A percentile compares a stretch with the other conserved stretches of the same genome.
Evolutionary conservation across 2,888 invertebrate species (phyloP).

Genomic region (Spialia ferax): DNA sequence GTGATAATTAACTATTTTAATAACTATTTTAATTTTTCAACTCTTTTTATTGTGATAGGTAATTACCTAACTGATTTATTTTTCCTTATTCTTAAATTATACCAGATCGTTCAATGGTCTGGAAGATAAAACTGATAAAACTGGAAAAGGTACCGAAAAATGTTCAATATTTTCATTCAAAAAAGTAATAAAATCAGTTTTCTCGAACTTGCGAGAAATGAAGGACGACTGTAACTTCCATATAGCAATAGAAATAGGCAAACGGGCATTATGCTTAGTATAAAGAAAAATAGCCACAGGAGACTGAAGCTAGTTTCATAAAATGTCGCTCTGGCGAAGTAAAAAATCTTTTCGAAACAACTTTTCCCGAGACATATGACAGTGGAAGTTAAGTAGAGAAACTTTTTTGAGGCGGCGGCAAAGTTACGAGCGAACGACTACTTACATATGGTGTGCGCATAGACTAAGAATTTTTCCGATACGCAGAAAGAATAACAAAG

Average conservation of each 20-base stretch:
- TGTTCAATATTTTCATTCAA: neutral
- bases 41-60: too few species aligned
- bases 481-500: too few species aligned
- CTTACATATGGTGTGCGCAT: too few species aligned
- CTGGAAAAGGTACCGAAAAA: too few species aligned
- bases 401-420: slow-evolving; percentile 6
- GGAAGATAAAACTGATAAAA: too few species aligned
- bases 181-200: neutral
- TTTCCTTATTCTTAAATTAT: too few species aligned
- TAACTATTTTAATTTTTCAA: too few species aligned
- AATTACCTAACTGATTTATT: too few species aligned
- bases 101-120: too few species aligned
- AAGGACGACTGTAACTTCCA: neutral
- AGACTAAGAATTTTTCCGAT: too few species aligned
- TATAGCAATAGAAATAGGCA: neutral
- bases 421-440: neutral
- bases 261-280: neutral
- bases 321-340: slow-evolving; percentile 9
- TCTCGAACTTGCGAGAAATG: neutral
- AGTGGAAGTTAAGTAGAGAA: slow-evolving; percentile 12
- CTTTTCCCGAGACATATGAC: slow-evolving; percentile 21
- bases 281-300: slow-evolving; percentile 5
- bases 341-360: slow-evolving; percentile 23
- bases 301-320: slow-evolving; percentile 13
- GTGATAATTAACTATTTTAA: too few species aligned